Conservation (phyloP, 1,140 invertebrate genomes). For the Neodiprion fabricii region DNA sequence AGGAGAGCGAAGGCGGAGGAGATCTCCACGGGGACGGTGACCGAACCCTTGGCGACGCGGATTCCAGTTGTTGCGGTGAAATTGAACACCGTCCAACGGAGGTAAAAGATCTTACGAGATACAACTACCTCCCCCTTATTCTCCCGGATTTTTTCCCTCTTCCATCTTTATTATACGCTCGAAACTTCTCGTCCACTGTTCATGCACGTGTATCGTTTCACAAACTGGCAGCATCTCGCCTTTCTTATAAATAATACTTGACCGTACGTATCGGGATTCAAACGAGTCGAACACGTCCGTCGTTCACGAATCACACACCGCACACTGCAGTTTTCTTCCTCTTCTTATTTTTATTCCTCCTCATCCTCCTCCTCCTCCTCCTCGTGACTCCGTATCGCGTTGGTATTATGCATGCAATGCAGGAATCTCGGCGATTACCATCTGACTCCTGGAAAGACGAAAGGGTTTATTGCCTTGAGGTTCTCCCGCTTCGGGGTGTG, state of each 20-base stretch:
- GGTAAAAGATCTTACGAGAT: constrained; percentile 33
- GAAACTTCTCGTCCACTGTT: constrained; percentile 12
- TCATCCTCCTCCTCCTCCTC: too few species aligned
- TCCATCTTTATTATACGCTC: not conserved
- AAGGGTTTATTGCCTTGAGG: too few species aligned
- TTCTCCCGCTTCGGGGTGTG: too few species aligned
- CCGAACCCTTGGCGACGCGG: constrained; percentile 48
- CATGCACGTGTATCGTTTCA: constrained; percentile 1
- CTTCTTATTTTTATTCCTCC: too few species aligned
- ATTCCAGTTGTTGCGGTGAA: constrained; percentile 52
- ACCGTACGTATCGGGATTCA: not conserved
- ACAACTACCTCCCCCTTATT: not conserved
- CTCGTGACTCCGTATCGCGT: too few species aligned
- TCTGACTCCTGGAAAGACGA: too few species aligned
- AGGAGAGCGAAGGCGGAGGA: constrained; percentile 57
- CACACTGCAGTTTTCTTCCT: too few species aligned
- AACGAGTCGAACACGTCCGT: too few species aligned
- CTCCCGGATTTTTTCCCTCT: too few species aligned
- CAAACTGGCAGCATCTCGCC: not conserved
- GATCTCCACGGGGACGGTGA: constrained; percentile 47
- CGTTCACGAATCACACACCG: too few species aligned
- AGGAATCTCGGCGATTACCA: too few species aligned
- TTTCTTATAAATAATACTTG: not conserved
- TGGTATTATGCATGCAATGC: too few species aligned
- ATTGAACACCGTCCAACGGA: constrained; percentile 51